phyloP scores from a whole-genome alignment of 2,888 invertebrate genomes.

The Ichneumoninae sp. region DNA sequence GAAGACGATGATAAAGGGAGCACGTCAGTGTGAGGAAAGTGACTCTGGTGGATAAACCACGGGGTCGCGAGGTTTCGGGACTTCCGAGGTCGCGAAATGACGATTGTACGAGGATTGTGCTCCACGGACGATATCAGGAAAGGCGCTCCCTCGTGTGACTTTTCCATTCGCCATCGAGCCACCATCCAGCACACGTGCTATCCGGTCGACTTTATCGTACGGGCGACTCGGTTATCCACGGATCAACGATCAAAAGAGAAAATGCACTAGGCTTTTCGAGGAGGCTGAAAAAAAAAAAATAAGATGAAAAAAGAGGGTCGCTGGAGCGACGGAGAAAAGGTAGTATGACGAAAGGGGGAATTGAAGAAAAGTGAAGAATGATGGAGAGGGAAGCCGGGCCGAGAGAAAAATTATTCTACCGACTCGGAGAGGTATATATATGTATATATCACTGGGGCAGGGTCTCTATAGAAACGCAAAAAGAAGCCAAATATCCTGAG shows the following conservation, averaged over 20 bases:
- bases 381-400: slow-evolving; percentile 25
- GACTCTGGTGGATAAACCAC: slow-evolving; percentile 40
- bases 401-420: slow-evolving; percentile 55
- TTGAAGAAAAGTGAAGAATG: slow-evolving; percentile 35
- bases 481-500: slow-evolving; percentile 36
- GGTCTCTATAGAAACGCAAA: not conserved
- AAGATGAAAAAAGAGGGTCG: slow-evolving; percentile 60
- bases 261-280: slow-evolving; percentile 62
- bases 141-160: slow-evolving; percentile 5
- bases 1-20: not conserved
- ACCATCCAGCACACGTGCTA: not conserved
- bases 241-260: slow-evolving; percentile 76
- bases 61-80: slow-evolving; percentile 29
- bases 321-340: slow-evolving; percentile 33
- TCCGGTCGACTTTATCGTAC: slow-evolving; percentile 23
- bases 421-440: not conserved
- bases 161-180: slow-evolving; percentile 37
- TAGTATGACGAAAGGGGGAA: slow-evolving; percentile 14
- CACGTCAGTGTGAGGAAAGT: slow-evolving; percentile 20
- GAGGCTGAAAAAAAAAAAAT: slow-evolving; percentile 62
- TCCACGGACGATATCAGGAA: slow-evolving; percentile 15
- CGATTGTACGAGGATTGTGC: slow-evolving; percentile 48
- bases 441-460: not conserved
- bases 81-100: slow-evolving; percentile 50
- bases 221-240: slow-evolving; percentile 71